These are phyloP conservation scores for Xiphophorus couchianus DNA, from an alignment of 2,113 vertebrate genomes.

Conservation along the genomic window DNA sequence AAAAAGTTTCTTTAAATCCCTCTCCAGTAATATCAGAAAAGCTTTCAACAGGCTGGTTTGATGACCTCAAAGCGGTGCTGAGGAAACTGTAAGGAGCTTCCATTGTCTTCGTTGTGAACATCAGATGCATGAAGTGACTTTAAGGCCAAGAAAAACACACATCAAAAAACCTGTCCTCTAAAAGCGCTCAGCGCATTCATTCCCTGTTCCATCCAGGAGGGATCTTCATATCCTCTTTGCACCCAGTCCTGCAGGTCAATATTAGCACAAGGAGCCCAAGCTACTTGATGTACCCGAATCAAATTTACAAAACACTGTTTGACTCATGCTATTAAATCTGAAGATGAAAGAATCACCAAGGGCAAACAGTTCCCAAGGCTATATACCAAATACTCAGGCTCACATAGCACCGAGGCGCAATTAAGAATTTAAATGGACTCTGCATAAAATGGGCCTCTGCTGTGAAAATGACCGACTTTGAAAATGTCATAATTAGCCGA, in stretches of 20 bases:
- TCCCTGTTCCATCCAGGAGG: constrained; percentile 36
- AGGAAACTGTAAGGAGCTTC: constrained; percentile 24
- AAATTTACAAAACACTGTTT: constrained; percentile 71
- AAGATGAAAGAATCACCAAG: constrained; percentile 71
- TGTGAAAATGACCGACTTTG: constrained; percentile 54
- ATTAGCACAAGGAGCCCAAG: constrained; percentile 69
- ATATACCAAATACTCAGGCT: constrained; percentile 44
- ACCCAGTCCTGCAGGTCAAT: constrained; percentile 65
- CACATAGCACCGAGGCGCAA: constrained; percentile 49
- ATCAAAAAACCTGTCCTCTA: constrained; percentile 54
- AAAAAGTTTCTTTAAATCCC: background rate
- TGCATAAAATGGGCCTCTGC: constrained; percentile 46
- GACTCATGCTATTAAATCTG: constrained; percentile 66
- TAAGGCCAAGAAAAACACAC: constrained; percentile 52
- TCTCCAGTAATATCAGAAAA: background rate
- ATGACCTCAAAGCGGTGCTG: constrained; percentile 1
- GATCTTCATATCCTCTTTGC: constrained; percentile 50
- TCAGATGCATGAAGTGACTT: constrained; percentile 56
- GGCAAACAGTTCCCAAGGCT: constrained; percentile 66
- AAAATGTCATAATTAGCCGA: constrained; percentile 65
- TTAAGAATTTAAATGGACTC: constrained; percentile 63
- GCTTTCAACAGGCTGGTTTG: background rate
- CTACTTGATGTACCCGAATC: constrained; percentile 63
- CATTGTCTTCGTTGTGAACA: constrained; percentile 56
- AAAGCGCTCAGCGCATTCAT: constrained; percentile 6